These are phyloP conservation scores for Rhizoglyphus robini DNA, from an alignment of 1,140 invertebrate species.

Conservation along the genomic window DNA sequence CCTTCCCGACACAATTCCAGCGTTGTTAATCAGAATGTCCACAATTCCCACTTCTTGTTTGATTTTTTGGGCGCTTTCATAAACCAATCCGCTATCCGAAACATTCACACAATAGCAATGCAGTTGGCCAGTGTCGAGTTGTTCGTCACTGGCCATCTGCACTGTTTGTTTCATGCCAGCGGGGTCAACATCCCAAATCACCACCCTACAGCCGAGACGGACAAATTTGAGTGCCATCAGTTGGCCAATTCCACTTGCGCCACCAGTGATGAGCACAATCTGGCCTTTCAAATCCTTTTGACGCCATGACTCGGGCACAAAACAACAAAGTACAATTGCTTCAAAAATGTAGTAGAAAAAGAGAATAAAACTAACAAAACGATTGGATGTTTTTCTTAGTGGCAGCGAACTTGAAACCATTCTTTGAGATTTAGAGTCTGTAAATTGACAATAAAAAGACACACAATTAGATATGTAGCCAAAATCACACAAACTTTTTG, in stretches of 20 bases:
- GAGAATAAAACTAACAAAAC: not conserved
- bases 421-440: too few relatives aligned
- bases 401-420: too few relatives aligned
- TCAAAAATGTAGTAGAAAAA: constrained; percentile 26
- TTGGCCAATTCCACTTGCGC: constrained; percentile 32
- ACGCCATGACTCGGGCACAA: constrained; percentile 31
- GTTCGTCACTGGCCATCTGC: not conserved
- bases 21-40: constrained; percentile 66
- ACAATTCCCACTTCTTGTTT: constrained; percentile 49
- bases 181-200: constrained; percentile 31
- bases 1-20: constrained; percentile 55
- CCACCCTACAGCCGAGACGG: constrained; percentile 25
- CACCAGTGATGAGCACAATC: constrained; percentile 30
- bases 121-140: not conserved
- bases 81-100: constrained; percentile 44
- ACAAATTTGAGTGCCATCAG: constrained; percentile 28
- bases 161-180: constrained; percentile 8
- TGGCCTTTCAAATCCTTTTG: constrained; percentile 25
- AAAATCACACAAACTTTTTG: too few relatives aligned
- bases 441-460: too few relatives aligned
- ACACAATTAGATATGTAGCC: too few relatives aligned
- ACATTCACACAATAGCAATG: constrained; percentile 39
- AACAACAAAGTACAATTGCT: constrained; percentile 38
- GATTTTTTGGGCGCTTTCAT: constrained; percentile 47
- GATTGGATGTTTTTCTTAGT: not conserved